A percentile compares a stretch with the other conserved stretches of the same genome.
Evolutionary conservation across 1,140 invertebrate species (phyloP).

Genomic region (Bicyclus anynana): DNA sequence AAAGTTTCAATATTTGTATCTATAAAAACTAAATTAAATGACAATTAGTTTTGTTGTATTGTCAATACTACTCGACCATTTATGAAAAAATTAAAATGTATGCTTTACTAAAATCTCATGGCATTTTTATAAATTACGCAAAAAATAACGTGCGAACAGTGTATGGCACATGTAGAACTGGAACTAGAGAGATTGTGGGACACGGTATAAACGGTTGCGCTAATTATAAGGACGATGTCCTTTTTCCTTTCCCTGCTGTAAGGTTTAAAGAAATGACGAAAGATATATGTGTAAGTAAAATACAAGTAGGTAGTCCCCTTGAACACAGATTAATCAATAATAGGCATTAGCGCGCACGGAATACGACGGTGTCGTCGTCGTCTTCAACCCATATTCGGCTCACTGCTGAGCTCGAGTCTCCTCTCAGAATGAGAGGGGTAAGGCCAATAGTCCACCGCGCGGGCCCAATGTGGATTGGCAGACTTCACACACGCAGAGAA

Average conservation of each 20-base stretch:
- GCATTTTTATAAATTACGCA: constrained; percentile 7
- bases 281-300: constrained; percentile 75
- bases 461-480: no score
- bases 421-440: no score
- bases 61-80: background rate
- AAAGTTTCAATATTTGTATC: no score
- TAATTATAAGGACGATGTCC: constrained; percentile 86
- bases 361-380: no score
- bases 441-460: no score
- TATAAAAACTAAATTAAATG: no score
- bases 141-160: constrained; percentile 27
- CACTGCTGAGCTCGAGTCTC: no score
- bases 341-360: no score
- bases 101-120: constrained; percentile 16
- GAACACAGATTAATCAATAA: no score
- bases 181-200: constrained; percentile 95
- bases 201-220: constrained; percentile 89
- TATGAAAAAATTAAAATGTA: background rate
- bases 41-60: no score
- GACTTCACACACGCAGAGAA: no score
- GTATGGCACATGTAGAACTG: constrained; percentile 75
- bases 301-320: background rate
- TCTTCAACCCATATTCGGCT: no score
- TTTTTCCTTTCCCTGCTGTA: constrained; percentile 92
- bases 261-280: constrained; percentile 85